phyloP scores from a whole-genome alignment of 1,140 invertebrate species.

The Microvelia longipes region DNA sequence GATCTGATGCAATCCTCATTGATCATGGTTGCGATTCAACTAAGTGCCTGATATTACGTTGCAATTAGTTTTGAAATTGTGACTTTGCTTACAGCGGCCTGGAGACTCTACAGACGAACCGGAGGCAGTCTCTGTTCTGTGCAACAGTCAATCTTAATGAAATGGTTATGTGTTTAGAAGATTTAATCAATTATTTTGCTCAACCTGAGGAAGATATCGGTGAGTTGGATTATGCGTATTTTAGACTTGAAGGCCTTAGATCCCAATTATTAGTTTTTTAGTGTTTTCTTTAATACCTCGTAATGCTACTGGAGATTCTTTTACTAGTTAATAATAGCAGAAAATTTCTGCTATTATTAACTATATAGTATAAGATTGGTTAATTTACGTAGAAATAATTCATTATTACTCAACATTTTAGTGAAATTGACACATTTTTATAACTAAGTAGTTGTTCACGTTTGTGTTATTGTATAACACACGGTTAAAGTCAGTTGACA shows the following conservation, averaged over 20 bases:
- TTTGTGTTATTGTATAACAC: too few relatives aligned
- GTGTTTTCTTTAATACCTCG: conserved; percentile 1
- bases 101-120: conserved; percentile 76
- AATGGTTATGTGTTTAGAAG: conserved; percentile 96
- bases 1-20: too few relatives aligned
- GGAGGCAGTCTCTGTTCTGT: conserved; percentile 60
- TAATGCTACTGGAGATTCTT: neutral
- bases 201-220: conserved; percentile 96
- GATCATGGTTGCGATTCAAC: too few relatives aligned
- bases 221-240: conserved; percentile 29
- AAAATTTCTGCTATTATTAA: conserved; percentile 2
- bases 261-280: neutral
- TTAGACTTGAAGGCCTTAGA: too few relatives aligned
- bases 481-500: too few relatives aligned
- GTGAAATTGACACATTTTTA: too few relatives aligned
- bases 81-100: conserved; percentile 61
- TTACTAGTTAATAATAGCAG: too few relatives aligned
- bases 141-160: conserved; percentile 79
- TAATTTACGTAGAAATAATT: too few relatives aligned
- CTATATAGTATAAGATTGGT: conserved; percentile 1
- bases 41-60: too few relatives aligned
- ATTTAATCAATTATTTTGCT: conserved; percentile 98
- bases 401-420: too few relatives aligned
- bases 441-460: too few relatives aligned
- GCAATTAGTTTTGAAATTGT: too few relatives aligned